These are phyloP conservation scores for Vannuccia rotundouncinata DNA, from an alignment of 2,888 invertebrate genomes.

Conservation along the genomic window DNA sequence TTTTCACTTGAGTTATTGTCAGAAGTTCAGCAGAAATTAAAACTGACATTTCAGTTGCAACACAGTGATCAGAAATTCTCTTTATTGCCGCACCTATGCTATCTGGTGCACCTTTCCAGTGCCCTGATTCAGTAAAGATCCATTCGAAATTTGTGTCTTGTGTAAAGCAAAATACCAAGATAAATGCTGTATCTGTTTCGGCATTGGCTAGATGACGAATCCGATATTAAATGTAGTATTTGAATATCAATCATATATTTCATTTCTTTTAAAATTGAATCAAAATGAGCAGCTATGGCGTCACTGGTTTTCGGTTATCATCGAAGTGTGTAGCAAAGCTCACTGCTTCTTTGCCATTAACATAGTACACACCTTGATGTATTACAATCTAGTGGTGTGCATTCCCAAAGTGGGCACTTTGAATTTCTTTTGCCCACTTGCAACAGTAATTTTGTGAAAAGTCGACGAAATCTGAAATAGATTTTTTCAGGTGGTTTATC, in stretches of 20 bases:
- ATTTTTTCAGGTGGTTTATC: constrained; percentile 11
- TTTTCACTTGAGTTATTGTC: constrained; percentile 2
- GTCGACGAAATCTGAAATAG: background rate
- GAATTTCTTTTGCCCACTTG: constrained; percentile 20
- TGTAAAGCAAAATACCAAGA: too few relatives aligned
- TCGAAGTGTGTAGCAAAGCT: constrained; percentile 12
- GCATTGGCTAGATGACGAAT: too few relatives aligned
- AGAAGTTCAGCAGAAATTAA: constrained; percentile 14
- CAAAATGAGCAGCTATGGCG: background rate
- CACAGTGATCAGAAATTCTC: background rate
- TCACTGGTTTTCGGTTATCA: background rate
- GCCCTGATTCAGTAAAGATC: constrained; percentile 16
- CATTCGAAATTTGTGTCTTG: too few relatives aligned
- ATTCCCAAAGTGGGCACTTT: constrained; percentile 18
- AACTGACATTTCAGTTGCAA: background rate
- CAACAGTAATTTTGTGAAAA: constrained; percentile 28
- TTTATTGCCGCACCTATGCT: constrained; percentile 8
- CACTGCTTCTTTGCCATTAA: constrained; percentile 14
- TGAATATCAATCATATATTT: background rate
- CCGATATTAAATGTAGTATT: background rate
- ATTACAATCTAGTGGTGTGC: constrained; percentile 22
- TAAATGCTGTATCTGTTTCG: too few relatives aligned
- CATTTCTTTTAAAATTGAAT: background rate
- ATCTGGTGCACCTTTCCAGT: constrained; percentile 20
- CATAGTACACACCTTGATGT: constrained; percentile 24